These are phyloP conservation scores for Brachionus rubens DNA, from an alignment of 1,140 invertebrate genomes.

Conservation along the genomic window DNA sequence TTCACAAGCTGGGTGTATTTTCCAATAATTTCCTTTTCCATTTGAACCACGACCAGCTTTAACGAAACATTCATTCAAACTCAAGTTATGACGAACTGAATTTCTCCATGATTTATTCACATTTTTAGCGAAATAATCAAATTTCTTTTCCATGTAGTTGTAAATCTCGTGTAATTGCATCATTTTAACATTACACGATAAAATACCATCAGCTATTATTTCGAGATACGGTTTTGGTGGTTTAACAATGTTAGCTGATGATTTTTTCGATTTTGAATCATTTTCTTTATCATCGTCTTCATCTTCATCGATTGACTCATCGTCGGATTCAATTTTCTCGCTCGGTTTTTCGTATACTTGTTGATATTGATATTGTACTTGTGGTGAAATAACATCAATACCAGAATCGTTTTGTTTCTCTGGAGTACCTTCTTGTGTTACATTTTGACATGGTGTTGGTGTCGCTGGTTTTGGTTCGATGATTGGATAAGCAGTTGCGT, in stretches of 20 bases:
- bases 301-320: conserved; percentile 21
- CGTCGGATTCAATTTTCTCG: too few relatives aligned
- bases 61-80: conserved; percentile 95
- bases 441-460: background rate
- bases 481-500: background rate
- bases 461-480: background rate
- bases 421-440: background rate
- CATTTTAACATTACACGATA: conserved; percentile 16
- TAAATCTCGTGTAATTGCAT: conserved; percentile 47
- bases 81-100: conserved; percentile 92
- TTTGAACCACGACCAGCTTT: conserved; percentile 83
- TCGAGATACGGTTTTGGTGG: conserved; percentile 41
- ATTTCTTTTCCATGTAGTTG: conserved; percentile 34
- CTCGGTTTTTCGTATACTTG: background rate
- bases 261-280: background rate
- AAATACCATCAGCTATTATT: conserved; percentile 45
- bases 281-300: conserved; percentile 17
- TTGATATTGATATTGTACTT: background rate
- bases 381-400: conserved; percentile 5
- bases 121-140: conserved; percentile 45
- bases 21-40: conserved; percentile 80
- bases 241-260: background rate
- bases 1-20: conserved; percentile 40
- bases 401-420: conserved; percentile 33
- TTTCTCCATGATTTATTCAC: conserved; percentile 74